phyloP scores from a whole-genome alignment of 2,113 vertebrate species.

The Polypterus senegalus region DNA sequence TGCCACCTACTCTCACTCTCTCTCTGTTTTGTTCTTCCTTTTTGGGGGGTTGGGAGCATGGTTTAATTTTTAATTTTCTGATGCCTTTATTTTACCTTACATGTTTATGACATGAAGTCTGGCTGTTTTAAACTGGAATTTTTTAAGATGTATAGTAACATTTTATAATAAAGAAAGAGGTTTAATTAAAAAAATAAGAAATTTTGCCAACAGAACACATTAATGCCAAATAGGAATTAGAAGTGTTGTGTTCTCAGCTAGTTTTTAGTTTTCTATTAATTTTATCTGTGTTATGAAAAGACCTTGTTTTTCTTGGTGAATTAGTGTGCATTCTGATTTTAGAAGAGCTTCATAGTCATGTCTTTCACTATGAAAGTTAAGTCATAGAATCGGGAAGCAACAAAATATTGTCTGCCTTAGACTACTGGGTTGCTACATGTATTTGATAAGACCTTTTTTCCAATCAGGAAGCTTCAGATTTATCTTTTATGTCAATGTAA shows the following conservation, averaged over 20 bases:
- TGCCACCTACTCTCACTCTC: not conserved
- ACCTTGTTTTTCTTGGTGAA: not conserved
- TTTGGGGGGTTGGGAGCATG: no score
- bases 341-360: not conserved
- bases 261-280: conserved; percentile 1
- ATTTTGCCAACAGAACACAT: conserved; percentile 10
- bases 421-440: no score
- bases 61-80: no score
- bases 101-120: conserved; percentile 2
- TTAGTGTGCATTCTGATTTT: not conserved
- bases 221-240: conserved; percentile 17
- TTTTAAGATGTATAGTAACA: not conserved
- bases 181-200: not conserved
- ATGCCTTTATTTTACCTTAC: no score
- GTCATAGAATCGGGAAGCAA: no score
- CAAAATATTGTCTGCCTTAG: no score
- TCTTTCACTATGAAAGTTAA: no score
- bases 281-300: not conserved
- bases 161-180: conserved; percentile 13
- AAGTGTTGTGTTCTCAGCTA: conserved; percentile 9
- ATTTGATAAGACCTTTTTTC: no score
- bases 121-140: conserved; percentile 11
- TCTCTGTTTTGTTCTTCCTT: not conserved
- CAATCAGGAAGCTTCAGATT: no score
- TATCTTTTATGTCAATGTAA: no score